These are phyloP conservation scores for Apis laboriosa DNA, from an alignment of 1,140 invertebrate species.

Conservation along the genomic window DNA sequence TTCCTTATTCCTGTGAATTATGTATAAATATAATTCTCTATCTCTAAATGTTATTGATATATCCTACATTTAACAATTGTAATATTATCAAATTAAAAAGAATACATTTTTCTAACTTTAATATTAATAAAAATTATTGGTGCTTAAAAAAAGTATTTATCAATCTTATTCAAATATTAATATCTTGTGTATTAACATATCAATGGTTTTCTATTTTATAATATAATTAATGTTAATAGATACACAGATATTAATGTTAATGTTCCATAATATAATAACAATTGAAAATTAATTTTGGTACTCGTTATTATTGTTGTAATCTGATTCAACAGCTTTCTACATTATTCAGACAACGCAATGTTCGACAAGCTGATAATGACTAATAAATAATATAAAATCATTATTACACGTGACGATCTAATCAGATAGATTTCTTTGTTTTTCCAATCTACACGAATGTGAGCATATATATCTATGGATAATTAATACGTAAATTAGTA, in stretches of 20 bases:
- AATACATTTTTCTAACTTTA: no score
- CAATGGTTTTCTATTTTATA: no score
- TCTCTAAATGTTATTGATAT: neutral
- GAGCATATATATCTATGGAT: neutral
- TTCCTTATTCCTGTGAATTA: neutral
- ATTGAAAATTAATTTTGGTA: neutral
- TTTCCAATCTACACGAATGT: neutral
- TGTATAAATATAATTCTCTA: neutral
- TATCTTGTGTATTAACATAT: no score
- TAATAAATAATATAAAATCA: neutral
- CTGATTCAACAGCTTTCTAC: neutral
- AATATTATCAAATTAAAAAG: no score
- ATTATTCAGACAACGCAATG: neutral
- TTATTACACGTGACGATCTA: neutral
- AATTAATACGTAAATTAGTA: constrained; percentile 35
- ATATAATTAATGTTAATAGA: neutral
- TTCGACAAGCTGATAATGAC: neutral
- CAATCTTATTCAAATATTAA: no score
- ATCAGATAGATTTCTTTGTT: neutral
- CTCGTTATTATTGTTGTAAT: neutral
- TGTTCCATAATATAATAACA: neutral
- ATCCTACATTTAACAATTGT: no score
- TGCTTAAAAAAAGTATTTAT: no score
- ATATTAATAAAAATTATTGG: no score
- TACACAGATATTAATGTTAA: no score